Evolutionary conservation across 2,888 invertebrate genomes (phyloP).

Genomic region (Archips xylosteana): DNA sequence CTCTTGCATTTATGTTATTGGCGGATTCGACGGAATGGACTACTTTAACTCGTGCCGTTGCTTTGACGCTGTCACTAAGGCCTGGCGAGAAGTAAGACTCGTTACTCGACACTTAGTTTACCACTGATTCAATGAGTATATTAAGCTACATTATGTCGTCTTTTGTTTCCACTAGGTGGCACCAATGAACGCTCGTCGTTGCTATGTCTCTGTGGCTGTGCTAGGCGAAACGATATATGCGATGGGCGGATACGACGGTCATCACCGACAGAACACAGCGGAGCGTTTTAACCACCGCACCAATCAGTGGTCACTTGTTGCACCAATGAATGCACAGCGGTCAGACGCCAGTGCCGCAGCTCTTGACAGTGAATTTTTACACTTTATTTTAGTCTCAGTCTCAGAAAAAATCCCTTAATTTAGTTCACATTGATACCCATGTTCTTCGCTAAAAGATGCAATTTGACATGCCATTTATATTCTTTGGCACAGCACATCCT

Average conservation of each 20-base stretch:
- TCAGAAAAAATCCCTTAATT: too few relatives aligned
- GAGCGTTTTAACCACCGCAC: slow-evolving; percentile 93
- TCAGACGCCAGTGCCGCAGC: slow-evolving; percentile 97
- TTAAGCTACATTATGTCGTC: slow-evolving; percentile 3
- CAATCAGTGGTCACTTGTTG: slow-evolving; percentile 95
- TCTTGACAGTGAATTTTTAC: slow-evolving; percentile 86
- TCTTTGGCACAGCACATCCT: not conserved
- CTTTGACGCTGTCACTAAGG: slow-evolving; percentile 93
- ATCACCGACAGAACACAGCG: slow-evolving; percentile 93
- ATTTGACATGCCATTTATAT: too few relatives aligned
- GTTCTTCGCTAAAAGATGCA: too few relatives aligned
- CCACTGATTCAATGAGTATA: not conserved
- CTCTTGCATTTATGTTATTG: slow-evolving; percentile 94
- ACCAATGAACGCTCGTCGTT: slow-evolving; percentile 95
- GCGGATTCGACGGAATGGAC: slow-evolving; percentile 96
- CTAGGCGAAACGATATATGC: slow-evolving; percentile 92
- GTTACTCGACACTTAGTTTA: too few relatives aligned
- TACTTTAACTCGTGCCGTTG: slow-evolving; percentile 95
- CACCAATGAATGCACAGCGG: slow-evolving; percentile 94
- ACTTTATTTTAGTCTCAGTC: not conserved
- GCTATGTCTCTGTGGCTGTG: slow-evolving; percentile 94
- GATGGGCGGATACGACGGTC: slow-evolving; percentile 95
- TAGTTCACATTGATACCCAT: too few relatives aligned
- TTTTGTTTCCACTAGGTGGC: slow-evolving; percentile 80
- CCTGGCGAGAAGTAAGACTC: slow-evolving; percentile 90